Conservation (phyloP, 2,113 vertebrate genomes). For the Anarrhichthys ocellatus region DNA sequence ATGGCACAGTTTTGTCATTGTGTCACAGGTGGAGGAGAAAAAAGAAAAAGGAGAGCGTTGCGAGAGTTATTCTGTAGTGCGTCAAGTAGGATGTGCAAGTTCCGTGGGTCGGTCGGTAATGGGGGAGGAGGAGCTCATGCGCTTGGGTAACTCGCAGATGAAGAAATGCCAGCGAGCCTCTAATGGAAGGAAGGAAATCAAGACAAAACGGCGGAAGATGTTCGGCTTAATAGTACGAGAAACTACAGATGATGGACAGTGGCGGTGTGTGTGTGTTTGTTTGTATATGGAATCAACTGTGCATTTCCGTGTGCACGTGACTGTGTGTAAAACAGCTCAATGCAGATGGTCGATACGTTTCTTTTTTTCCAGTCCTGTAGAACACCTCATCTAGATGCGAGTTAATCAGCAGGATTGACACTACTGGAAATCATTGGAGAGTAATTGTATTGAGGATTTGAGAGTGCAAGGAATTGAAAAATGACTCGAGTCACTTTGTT, state of each 20-base stretch:
- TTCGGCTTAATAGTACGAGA: neutral
- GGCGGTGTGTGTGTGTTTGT: neutral
- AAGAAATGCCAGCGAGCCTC: neutral
- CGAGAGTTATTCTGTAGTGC: slow-evolving; percentile 10
- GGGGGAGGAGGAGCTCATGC: slow-evolving; percentile 15
- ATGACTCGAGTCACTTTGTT: slow-evolving; percentile 56
- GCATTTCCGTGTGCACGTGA: neutral
- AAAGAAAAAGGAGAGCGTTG: slow-evolving; percentile 35
- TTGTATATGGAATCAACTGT: neutral
- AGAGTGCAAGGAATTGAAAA: slow-evolving; percentile 67
- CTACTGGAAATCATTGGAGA: slow-evolving; percentile 74
- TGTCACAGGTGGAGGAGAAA: slow-evolving; percentile 34
- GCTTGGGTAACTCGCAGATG: slow-evolving; percentile 2
- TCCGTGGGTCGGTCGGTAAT: neutral
- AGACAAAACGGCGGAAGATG: no score
- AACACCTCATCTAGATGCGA: slow-evolving; percentile 63
- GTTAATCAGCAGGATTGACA: slow-evolving; percentile 71
- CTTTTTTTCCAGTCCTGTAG: slow-evolving; percentile 48
- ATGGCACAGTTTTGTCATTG: slow-evolving; percentile 27
- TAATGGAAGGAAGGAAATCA: neutral
- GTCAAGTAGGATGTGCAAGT: slow-evolving; percentile 18
- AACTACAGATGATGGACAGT: neutral
- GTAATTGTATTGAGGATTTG: slow-evolving; percentile 74
- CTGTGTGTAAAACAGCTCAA: slow-evolving; percentile 51
- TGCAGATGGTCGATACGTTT: slow-evolving; percentile 59